Evolutionary conservation across 2,888 invertebrate genomes (phyloP).

Genomic region (Drosophila ezoana): DNA sequence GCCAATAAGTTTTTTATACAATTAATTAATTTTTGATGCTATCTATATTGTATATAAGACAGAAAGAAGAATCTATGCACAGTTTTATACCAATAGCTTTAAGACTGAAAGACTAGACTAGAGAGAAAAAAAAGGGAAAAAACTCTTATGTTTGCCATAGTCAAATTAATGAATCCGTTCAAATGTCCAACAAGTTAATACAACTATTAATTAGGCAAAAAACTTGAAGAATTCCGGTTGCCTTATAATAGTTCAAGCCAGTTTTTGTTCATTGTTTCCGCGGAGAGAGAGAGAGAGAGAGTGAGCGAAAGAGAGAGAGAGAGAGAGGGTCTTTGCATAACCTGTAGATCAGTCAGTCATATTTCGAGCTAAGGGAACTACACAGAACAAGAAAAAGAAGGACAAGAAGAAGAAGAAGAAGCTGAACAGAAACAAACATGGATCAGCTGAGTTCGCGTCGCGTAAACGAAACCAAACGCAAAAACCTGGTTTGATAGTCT

Average conservation of each 20-base stretch:
- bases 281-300: not conserved
- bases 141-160: too few species aligned
- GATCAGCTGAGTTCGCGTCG: conserved; percentile 18
- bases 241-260: conserved; percentile 11
- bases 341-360: conserved; percentile 22
- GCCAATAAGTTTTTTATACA: too few species aligned
- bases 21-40: too few species aligned
- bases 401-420: not conserved
- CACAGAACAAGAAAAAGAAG: not conserved
- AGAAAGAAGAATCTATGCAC: too few species aligned
- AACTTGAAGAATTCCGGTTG: conserved; percentile 4
- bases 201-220: conserved; percentile 3
- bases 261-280: conserved; percentile 18
- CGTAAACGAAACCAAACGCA: conserved; percentile 3
- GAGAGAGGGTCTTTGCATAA: conserved; percentile 22
- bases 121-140: too few species aligned
- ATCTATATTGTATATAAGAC: too few species aligned
- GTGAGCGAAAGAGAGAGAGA: not conserved
- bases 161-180: not conserved
- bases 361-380: conserved; percentile 4
- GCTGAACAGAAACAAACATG: conserved; percentile 8
- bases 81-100: too few species aligned
- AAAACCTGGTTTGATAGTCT: conserved; percentile 38
- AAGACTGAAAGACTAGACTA: too few species aligned
- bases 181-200: not conserved